Evolutionary conservation across 1,140 invertebrate genomes (phyloP).

Genomic region (Apis cerana): DNA sequence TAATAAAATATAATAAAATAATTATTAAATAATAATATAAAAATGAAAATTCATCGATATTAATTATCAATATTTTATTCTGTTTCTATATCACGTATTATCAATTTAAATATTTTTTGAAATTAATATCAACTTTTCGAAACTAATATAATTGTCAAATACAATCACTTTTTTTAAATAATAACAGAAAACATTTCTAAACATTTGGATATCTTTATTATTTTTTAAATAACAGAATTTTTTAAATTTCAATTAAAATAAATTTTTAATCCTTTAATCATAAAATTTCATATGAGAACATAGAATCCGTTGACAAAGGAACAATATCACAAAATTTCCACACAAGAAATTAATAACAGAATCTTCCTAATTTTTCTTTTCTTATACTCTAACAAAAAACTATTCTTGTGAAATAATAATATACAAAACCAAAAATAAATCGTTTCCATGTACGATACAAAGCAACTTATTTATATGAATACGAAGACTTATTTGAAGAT

Average conservation of each 20-base stretch:
- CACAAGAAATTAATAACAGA: background rate
- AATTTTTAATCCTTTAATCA: background rate
- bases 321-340: background rate
- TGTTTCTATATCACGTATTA: too few species aligned
- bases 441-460: background rate
- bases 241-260: too few species aligned
- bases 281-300: background rate
- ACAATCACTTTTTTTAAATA: background rate
- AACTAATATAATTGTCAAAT: too few species aligned
- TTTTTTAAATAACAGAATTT: background rate
- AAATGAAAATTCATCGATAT: too few species aligned
- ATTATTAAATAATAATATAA: too few species aligned
- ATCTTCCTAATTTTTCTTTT: background rate
- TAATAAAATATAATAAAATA: too few species aligned
- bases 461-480: background rate
- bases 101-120: too few species aligned
- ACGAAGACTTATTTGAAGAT: background rate
- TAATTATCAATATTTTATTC: too few species aligned
- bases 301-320: background rate
- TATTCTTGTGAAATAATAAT: background rate
- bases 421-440: background rate
- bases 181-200: background rate
- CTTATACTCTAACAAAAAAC: background rate
- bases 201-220: too few species aligned
- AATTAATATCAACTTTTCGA: too few species aligned